phyloP scores from a whole-genome alignment of 2,888 invertebrate species.

The Ophion slaviceki region DNA sequence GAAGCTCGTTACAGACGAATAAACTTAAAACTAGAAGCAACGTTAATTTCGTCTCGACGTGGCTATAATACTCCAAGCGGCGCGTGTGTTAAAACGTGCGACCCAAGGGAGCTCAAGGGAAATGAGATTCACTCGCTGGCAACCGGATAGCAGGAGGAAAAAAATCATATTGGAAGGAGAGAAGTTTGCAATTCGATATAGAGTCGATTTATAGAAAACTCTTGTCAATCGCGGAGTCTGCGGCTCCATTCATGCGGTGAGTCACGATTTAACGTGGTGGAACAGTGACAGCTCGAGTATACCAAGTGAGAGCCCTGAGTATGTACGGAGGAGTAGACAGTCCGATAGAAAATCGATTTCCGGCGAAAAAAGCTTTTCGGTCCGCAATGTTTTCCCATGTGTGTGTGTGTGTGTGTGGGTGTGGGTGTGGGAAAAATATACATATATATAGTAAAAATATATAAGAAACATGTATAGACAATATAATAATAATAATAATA shows the following conservation, averaged over 20 bases:
- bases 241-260: conserved; percentile 42
- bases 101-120: neutral
- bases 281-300: conserved; percentile 29
- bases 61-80: neutral
- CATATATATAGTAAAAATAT: neutral
- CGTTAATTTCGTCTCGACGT: neutral
- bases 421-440: no score
- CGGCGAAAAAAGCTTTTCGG: conserved; percentile 43
- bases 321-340: conserved; percentile 28
- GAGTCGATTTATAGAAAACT: conserved; percentile 36
- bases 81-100: neutral
- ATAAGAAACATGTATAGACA: neutral
- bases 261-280: conserved; percentile 36
- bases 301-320: conserved; percentile 11
- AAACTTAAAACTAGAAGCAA: neutral
- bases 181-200: conserved; percentile 36
- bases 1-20: neutral
- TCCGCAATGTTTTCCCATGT: neutral
- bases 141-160: neutral
- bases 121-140: conserved; percentile 32
- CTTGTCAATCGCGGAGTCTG: conserved; percentile 37
- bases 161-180: conserved; percentile 2
- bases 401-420: no score
- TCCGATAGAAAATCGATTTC: conserved; percentile 60
- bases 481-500: no score